Conservation (phyloP, 2,888 invertebrate genomes). For the Mythimna impura region DNA sequence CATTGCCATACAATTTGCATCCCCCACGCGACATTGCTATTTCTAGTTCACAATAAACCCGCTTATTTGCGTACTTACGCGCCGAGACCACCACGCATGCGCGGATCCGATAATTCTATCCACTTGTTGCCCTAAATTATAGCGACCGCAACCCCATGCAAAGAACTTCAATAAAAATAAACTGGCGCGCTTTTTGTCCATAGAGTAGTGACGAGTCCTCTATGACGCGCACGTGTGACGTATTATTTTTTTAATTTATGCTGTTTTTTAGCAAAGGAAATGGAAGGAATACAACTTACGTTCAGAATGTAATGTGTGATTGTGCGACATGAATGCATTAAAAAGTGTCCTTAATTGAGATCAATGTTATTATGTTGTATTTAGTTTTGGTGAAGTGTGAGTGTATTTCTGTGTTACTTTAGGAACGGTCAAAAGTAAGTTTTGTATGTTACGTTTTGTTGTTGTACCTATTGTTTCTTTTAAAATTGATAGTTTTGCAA, state of each 20-base stretch:
- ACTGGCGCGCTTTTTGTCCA: conserved; percentile 80
- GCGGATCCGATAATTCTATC: conserved; percentile 84
- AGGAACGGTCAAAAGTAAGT: conserved; percentile 21
- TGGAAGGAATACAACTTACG: background rate
- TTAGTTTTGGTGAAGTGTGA: conserved; percentile 16
- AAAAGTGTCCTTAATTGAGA: background rate
- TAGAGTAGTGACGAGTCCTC: conserved; percentile 78
- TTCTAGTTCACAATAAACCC: conserved; percentile 74
- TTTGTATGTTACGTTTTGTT: background rate
- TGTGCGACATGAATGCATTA: background rate
- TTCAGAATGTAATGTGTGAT: background rate
- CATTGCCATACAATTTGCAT: conserved; percentile 65
- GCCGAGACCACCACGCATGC: conserved; percentile 88
- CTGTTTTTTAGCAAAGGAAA: conserved; percentile 11
- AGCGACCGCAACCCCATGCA: conserved; percentile 85
- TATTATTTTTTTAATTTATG: conserved; percentile 66
- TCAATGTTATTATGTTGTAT: background rate
- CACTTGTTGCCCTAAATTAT: conserved; percentile 88
- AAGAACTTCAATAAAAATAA: conserved; percentile 84
- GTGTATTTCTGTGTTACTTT: conserved; percentile 18
- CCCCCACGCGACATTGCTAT: conserved; percentile 83
- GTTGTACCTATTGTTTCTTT: background rate
- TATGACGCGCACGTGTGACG: conserved; percentile 77
- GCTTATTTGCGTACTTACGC: conserved; percentile 81
- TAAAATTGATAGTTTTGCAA: no score